Evolutionary conservation across 2,113 vertebrate species (phyloP), one percentile per base, ranked within the genome.

Genomic region (Desmodus rotundus): DNA sequence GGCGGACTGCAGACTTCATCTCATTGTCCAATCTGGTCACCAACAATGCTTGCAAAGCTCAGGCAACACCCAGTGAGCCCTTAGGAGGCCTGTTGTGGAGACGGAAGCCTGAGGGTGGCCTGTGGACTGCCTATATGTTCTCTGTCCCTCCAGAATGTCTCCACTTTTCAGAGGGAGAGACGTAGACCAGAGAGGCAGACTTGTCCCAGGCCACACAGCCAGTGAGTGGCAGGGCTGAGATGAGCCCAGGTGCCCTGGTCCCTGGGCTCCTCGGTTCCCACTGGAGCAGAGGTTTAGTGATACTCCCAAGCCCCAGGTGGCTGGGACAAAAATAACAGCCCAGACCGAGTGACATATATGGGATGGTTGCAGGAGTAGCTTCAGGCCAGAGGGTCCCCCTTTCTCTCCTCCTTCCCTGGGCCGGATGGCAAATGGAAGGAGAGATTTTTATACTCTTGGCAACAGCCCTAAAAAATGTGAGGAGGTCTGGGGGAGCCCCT

Each of bases 311-410:
- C 4, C 56, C 56, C 14, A 1, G 28, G 63, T 5, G 45, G 15
- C 31, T 28, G 43, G 56, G 26, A n/a, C 63, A 63, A 3, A 70
- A 72, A 43, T 19, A 11, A 6, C 8, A 50, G 28, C 58, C 36
- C 15, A 2, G 7, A 15, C 17, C 22, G n/a, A n/a, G 20, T 36
- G 50, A n/a, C 12, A 0, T 19, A 1, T 5, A 43, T 12, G 31
- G 52, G 28, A 43, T 26, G 13, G 36, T 38, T 84, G 13, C 89
- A 38, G 61, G 61, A 76, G n/a, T 63, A 33, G 83, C 47, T 28
- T 54, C 31, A 11, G 70, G 24, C 4, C 16, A 7, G 50, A 47
- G 36, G 19, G 17, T 14, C 5, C 24, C 36, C 70, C 9, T 70
- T 80, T 72, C 45, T 45, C 20, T 56, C 45, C 20, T 56, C 45